Conservation (phyloP, 2,113 vertebrate species). For the Puntigrus tetrazona region DNA sequence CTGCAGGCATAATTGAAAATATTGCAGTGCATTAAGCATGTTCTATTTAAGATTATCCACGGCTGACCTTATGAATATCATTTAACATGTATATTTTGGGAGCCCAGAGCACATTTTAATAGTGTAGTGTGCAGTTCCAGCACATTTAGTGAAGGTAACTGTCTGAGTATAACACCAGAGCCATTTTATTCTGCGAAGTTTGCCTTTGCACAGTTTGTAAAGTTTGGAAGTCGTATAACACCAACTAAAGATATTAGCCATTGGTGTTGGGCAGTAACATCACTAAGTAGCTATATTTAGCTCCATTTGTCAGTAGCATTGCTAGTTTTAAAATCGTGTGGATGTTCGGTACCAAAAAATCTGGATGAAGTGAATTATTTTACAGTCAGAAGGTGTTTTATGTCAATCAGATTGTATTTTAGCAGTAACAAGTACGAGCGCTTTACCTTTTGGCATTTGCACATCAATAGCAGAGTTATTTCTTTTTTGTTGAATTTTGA, state of each 20-base stretch:
- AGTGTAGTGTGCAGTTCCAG: slow-evolving; percentile 62
- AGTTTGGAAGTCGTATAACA: slow-evolving; percentile 1
- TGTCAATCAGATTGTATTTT: not conserved
- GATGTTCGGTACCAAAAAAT: not conserved
- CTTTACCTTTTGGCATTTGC: not conserved
- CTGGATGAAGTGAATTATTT: not conserved
- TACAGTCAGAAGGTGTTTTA: too few species aligned
- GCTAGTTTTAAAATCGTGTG: not conserved
- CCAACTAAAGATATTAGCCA: slow-evolving; percentile 7
- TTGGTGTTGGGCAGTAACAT: not conserved
- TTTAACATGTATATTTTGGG: slow-evolving; percentile 71
- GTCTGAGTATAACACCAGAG: slow-evolving; percentile 59
- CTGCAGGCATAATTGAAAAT: slow-evolving; percentile 63
- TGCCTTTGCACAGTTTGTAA: slow-evolving; percentile 61
- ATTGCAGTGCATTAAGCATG: slow-evolving; percentile 69
- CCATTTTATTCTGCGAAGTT: slow-evolving; percentile 52
- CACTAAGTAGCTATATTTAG: not conserved
- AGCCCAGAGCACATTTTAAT: slow-evolving; percentile 72
- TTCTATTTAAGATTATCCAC: slow-evolving; percentile 71
- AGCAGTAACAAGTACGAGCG: not conserved
- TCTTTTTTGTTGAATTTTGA: not conserved
- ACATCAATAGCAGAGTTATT: not conserved
- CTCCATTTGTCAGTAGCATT: not conserved
- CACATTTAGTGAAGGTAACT: slow-evolving; percentile 71
- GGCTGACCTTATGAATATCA: slow-evolving; percentile 77